These are phyloP conservation scores for Stegana nigrithorax DNA, from an alignment of 2,888 invertebrate genomes.

Conservation along the genomic window DNA sequence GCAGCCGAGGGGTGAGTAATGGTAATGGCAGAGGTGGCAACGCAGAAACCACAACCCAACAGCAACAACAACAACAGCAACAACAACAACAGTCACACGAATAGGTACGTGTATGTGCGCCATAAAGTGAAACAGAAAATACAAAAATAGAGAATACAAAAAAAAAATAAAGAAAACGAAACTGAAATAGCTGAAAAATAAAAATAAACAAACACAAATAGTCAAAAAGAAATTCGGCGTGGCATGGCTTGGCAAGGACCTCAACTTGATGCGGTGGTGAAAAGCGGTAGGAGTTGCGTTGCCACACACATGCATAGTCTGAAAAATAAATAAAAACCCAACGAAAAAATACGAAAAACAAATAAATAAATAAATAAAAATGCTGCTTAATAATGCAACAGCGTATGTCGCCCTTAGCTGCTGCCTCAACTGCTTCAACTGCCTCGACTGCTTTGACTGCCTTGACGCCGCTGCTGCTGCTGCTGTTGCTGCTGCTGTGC, in stretches of 20 bases:
- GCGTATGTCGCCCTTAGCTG: conserved; percentile 28
- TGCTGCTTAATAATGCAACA: conserved; percentile 59
- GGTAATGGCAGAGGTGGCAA: conserved; percentile 18
- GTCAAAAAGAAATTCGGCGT: conserved; percentile 1
- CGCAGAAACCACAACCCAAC: conserved; percentile 45
- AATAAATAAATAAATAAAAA: conserved; percentile 58
- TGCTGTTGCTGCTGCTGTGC: too few species aligned
- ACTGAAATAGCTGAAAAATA: background rate
- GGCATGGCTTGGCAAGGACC: conserved; percentile 12
- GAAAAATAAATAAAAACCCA: too few species aligned
- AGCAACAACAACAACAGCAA: background rate
- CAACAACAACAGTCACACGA: background rate
- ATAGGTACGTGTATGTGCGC: conserved; percentile 43
- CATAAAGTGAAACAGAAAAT: too few species aligned
- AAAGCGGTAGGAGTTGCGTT: background rate
- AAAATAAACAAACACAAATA: conserved; percentile 17
- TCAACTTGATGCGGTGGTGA: background rate
- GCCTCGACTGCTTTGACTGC: conserved; percentile 39
- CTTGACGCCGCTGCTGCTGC: conserved; percentile 14
- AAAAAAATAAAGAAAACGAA: conserved; percentile 20
- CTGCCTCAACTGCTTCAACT: conserved; percentile 14
- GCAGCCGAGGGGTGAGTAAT: conserved; percentile 29
- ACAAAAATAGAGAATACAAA: conserved; percentile 29
- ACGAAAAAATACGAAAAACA: too few species aligned
- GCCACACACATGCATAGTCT: too few species aligned